Conservation (phyloP, 2,888 invertebrate species). For the Diaprepes abbreviatus region DNA sequence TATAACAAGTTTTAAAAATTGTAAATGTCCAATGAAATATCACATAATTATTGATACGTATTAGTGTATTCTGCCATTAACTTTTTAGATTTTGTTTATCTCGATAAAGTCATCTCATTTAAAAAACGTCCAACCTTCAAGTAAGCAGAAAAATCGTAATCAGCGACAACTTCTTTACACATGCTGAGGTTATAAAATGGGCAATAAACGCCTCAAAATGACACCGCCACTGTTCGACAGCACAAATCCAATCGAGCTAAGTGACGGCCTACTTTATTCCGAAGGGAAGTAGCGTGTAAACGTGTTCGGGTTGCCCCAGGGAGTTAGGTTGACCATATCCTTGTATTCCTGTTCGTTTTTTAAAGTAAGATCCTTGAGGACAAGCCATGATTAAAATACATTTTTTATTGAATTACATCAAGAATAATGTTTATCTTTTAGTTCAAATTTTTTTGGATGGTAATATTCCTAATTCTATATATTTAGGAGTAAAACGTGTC, state of each 20-base stretch:
- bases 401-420: constrained; percentile 4
- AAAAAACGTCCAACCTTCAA: background rate
- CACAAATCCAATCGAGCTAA: constrained; percentile 52
- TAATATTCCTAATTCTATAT: too few species aligned
- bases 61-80: too few species aligned
- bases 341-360: constrained; percentile 27
- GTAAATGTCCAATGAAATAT: too few species aligned
- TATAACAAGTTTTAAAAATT: too few species aligned
- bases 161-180: constrained; percentile 13
- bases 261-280: constrained; percentile 49
- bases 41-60: too few species aligned
- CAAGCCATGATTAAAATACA: constrained; percentile 11
- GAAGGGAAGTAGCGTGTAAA: constrained; percentile 30
- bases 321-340: constrained; percentile 31
- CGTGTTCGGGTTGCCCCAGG: constrained; percentile 38
- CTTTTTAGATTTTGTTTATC: background rate
- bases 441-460: too few species aligned
- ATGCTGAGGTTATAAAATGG: constrained; percentile 5
- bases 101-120: constrained; percentile 7
- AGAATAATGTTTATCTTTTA: too few species aligned
- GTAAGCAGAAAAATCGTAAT: constrained; percentile 26
- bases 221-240: constrained; percentile 26
- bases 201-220: constrained; percentile 13
- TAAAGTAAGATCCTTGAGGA: constrained; percentile 10
- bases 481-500: too few species aligned